These are phyloP conservation scores for Ennomos quercinarius DNA, from an alignment of 2,888 invertebrate genomes.

Conservation along the genomic window DNA sequence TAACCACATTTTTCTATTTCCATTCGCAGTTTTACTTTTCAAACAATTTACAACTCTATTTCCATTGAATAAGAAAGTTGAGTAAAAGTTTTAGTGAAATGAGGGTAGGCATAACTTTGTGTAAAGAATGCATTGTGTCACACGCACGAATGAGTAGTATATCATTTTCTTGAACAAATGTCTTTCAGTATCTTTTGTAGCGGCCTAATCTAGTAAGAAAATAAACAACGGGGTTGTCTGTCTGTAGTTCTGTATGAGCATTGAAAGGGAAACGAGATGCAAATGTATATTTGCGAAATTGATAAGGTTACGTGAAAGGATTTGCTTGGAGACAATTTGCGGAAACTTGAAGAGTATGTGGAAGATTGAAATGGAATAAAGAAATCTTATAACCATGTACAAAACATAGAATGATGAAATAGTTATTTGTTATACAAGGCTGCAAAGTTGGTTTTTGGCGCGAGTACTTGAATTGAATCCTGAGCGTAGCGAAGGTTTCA, in stretches of 20 bases:
- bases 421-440: too few species aligned
- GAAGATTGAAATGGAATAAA: too few species aligned
- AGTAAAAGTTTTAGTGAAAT: conserved; percentile 20
- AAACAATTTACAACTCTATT: conserved; percentile 43
- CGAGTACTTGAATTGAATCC: too few species aligned
- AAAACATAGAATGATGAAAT: too few species aligned
- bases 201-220: conserved; percentile 76
- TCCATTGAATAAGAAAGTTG: conserved; percentile 38
- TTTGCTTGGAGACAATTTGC: conserved; percentile 17
- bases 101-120: conserved; percentile 46
- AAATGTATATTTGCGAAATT: conserved; percentile 49
- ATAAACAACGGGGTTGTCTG: conserved; percentile 67
- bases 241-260: conserved; percentile 47
- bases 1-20: conserved; percentile 35
- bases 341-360: too few species aligned
- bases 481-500: too few species aligned
- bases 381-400: too few species aligned
- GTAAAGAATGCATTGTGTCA: conserved; percentile 62
- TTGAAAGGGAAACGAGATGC: conserved; percentile 46
- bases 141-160: conserved; percentile 79
- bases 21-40: conserved; percentile 19
- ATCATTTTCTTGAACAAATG: conserved; percentile 83
- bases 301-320: conserved; percentile 35
- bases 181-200: conserved; percentile 67
- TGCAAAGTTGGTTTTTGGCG: too few species aligned